These are phyloP conservation scores for Melanerpes aurifrons DNA, from an alignment of 2,113 vertebrate species.

Conservation along the genomic window DNA sequence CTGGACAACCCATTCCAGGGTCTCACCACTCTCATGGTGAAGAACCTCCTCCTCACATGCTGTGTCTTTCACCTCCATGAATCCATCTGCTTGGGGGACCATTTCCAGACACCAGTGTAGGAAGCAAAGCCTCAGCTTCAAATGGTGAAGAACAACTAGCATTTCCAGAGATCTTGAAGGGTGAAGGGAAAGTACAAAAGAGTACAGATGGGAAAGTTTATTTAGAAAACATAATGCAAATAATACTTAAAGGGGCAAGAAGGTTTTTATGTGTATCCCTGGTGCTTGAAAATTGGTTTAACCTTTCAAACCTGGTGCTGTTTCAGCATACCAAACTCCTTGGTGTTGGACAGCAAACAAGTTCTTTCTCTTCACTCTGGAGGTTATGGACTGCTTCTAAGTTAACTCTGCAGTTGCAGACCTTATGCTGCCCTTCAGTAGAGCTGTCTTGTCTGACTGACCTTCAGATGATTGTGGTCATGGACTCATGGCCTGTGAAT, in stretches of 20 bases:
- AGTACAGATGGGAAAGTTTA: background rate
- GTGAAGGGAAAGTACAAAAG: background rate
- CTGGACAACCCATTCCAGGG: too few species aligned
- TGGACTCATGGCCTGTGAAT: background rate
- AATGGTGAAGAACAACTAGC: background rate
- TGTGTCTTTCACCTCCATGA: background rate
- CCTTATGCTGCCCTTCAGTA: background rate
- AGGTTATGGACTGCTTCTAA: background rate
- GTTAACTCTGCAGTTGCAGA: background rate
- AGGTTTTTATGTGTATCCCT: background rate
- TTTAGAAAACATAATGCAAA: background rate
- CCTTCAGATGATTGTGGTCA: background rate
- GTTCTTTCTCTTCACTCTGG: background rate
- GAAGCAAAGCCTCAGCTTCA: background rate
- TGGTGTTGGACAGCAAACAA: background rate
- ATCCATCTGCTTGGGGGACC: background rate
- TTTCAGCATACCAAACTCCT: background rate
- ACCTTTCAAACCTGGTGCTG: background rate
- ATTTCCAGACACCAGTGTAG: background rate
- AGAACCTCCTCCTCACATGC: too few species aligned
- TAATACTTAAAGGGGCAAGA: background rate
- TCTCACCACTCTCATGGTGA: too few species aligned
- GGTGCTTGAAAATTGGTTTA: background rate
- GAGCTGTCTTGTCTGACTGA: background rate
- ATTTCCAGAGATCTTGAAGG: background rate